Base-by-base conservation (phyloP, 53 echinoderm and acorn worm species). In the Hippasteria phrygiana region DNA sequence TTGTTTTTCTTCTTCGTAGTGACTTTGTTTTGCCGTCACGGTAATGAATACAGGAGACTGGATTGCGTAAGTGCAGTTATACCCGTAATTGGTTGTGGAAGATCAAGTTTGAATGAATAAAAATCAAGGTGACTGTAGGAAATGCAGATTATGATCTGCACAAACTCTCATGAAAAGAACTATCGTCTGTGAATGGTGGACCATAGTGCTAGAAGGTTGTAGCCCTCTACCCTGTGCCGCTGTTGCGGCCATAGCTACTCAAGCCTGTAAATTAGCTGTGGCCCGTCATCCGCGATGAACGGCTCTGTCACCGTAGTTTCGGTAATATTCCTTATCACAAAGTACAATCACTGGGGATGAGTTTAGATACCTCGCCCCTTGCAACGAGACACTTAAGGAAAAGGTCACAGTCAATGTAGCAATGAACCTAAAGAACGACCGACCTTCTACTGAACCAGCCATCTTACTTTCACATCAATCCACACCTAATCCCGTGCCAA, bases 371-470 rank as follows among this genome's bases (percentile, higher is more conserved):
- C 72, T 59, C 40, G 37, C 40, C 72, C 20, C 72, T 1, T 10
- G 42, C 37, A 72, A 72, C 42, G 18, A 40, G 41, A 39, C 72
- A 14, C 72, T 41, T 41, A 22, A n/a, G 59, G 72, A 40, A 67
- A 72, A 72, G 72, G 42, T 72, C 72, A 72, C 5, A 40, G 72
- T 72, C 72, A 72, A 4, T 39, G 63, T 80, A 45, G 81, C 81
- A 81, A 55, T 78, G 78, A 78, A 78, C 78, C 34, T 46, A 78
- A 81, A 65, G 81, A 81, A 81, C 81, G 28, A 81, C 81, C 43
- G 41, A 62, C 81, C 66, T 31, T 81, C 6, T 36, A 5, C 64
- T 7, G 59, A 59, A 26, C 59, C 20, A 59, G 26, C n/a, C 81
- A 64, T 65, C 43, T 42, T 65, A 64, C 63, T 41, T 65, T 55